Conservation (phyloP, 2,797 vertebrate species). For the Pogonophryne albipinna region DNA sequence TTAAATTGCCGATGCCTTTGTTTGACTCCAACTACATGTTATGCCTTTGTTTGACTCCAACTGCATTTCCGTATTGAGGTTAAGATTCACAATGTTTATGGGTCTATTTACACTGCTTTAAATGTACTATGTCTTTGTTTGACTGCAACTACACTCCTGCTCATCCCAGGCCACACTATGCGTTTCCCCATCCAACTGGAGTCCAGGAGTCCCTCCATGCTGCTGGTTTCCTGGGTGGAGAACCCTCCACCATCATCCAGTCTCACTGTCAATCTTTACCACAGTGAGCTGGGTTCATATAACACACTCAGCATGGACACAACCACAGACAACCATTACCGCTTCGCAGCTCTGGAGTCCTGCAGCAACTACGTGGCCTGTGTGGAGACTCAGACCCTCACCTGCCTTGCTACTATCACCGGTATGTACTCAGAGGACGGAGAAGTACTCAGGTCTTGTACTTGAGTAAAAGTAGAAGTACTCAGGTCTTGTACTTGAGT, state of each 20-base stretch:
- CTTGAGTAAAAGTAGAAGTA: too few relatives aligned
- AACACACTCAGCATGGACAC: constrained; percentile 5
- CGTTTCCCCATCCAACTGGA: constrained; percentile 64
- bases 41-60: too few relatives aligned
- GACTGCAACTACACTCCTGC: not conserved
- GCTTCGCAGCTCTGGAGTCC: constrained; percentile 69
- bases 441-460: too few relatives aligned
- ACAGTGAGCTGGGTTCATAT: constrained; percentile 39
- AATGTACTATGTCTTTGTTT: not conserved
- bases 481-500: too few relatives aligned
- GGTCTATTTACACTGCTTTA: not conserved
- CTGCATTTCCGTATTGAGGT: too few relatives aligned
- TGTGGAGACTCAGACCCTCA: constrained; percentile 61
- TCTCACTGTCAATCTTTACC: constrained; percentile 61
- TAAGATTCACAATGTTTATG: too few relatives aligned
- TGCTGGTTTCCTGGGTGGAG: constrained; percentile 75
- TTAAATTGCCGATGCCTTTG: not conserved
- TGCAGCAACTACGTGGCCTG: constrained; percentile 74
- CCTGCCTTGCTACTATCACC: constrained; percentile 73
- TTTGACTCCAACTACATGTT: not conserved
- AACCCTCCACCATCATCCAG: not conserved
- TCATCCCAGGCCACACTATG: constrained; percentile 64
- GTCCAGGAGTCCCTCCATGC: constrained; percentile 54
- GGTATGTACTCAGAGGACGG: constrained; percentile 46
- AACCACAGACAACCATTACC: constrained; percentile 48